Conservation (phyloP, 2,888 invertebrate species). For the Vanessa cardui region DNA sequence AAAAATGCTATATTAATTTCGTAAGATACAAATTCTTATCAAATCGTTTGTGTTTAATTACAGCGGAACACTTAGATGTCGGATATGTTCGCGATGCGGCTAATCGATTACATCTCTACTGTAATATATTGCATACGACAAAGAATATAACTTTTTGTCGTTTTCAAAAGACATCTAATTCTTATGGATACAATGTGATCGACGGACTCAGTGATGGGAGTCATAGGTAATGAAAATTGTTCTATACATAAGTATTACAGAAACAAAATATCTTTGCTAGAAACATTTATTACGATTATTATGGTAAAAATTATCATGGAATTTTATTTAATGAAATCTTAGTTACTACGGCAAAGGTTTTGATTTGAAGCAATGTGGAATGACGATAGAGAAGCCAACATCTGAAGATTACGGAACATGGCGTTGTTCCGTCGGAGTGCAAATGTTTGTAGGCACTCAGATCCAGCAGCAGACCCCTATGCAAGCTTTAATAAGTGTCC, state of each 20-base stretch:
- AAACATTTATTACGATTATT: no score
- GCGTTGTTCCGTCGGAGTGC: slow-evolving; percentile 75
- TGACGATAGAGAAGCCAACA: slow-evolving; percentile 69
- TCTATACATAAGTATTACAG: no score
- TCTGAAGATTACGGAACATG: slow-evolving; percentile 66
- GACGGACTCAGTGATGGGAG: slow-evolving; percentile 74
- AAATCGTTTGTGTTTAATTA: slow-evolving; percentile 36
- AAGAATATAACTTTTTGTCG: slow-evolving; percentile 76
- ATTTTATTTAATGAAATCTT: slow-evolving; percentile 6
- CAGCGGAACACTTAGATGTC: slow-evolving; percentile 73
- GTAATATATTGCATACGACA: slow-evolving; percentile 69
- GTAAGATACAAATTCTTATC: not conserved
- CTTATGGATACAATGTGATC: slow-evolving; percentile 66
- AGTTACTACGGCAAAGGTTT: slow-evolving; percentile 80
- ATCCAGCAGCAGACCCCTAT: slow-evolving; percentile 56
- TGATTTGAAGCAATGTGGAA: slow-evolving; percentile 68
- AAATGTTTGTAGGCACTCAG: slow-evolving; percentile 51
- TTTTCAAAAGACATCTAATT: slow-evolving; percentile 66
- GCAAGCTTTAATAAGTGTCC: slow-evolving; percentile 68
- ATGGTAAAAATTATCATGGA: no score
- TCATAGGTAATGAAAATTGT: slow-evolving; percentile 57
- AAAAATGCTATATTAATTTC: no score
- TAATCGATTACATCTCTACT: slow-evolving; percentile 66
- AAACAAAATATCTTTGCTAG: no score
- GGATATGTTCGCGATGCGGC: slow-evolving; percentile 61